Evolutionary conservation across 2,113 vertebrate species (phyloP).

Genomic region (Chauna torquata): DNA sequence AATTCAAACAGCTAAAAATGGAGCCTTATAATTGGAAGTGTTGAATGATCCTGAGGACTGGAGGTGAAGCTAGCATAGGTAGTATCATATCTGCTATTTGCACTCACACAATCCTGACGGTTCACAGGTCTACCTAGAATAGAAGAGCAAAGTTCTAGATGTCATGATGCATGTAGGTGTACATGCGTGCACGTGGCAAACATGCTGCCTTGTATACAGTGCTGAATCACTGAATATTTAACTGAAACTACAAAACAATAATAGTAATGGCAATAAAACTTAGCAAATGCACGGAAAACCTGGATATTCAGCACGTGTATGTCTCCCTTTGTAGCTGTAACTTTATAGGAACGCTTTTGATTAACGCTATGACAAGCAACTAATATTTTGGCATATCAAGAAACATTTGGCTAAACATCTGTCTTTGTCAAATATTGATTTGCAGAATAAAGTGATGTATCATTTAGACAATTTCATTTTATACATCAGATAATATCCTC

Average conservation of each 20-base stretch:
- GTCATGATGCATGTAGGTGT: rapidly evolving
- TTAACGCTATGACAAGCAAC: neutral
- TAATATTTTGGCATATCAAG: neutral
- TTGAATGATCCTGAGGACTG: neutral
- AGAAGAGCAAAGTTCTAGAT: neutral
- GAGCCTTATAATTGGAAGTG: neutral
- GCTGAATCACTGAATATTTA: neutral
- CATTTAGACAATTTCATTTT: neutral
- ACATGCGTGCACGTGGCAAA: neutral
- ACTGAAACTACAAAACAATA: neutral
- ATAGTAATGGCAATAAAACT: neutral
- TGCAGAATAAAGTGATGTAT: neutral
- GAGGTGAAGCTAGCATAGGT: neutral
- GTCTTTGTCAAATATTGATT: neutral
- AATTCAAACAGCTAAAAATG: neutral
- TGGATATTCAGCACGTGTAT: neutral
- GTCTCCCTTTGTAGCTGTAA: neutral
- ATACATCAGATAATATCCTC: neutral
- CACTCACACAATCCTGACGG: neutral
- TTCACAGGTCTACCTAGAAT: neutral
- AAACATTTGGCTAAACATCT: neutral
- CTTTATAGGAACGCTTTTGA: neutral
- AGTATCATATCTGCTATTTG: neutral
- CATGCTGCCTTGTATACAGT: neutral
- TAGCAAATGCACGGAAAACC: neutral